Percentiles rank a stretch among this genome's conserved stretches.
These are phyloP conservation scores for Steinernema feltiae DNA, from an alignment of 1,140 invertebrate genomes.

Conservation along the genomic window DNA sequence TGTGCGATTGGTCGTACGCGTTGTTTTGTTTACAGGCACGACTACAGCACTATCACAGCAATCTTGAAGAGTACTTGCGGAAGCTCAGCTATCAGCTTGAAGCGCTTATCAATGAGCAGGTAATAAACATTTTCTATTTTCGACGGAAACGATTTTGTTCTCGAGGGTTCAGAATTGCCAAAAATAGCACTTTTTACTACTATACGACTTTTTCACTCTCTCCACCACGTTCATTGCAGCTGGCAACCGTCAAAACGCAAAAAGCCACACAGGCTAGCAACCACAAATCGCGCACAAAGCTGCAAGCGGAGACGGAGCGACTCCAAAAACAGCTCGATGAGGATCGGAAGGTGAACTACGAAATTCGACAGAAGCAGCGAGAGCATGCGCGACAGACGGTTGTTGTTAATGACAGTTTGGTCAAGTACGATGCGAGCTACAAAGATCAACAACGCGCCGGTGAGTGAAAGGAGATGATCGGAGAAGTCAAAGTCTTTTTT, in stretches of 20 bases:
- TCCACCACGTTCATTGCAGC: neutral
- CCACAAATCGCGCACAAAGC: neutral
- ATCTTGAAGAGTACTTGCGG: neutral
- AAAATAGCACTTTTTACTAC: neutral
- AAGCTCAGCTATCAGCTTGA: constrained; percentile 12
- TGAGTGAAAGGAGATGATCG: too few species aligned
- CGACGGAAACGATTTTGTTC: neutral
- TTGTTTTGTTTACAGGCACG: constrained; percentile 15
- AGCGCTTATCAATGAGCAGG: constrained; percentile 13
- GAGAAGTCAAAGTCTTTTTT: too few species aligned
- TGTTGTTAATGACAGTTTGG: neutral
- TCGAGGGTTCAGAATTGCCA: neutral
- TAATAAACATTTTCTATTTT: neutral
- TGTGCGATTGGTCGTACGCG: neutral
- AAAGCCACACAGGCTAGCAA: neutral
- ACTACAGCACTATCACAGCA: constrained; percentile 2
- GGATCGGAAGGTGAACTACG: neutral
- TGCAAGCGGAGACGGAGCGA: neutral
- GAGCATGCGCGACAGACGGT: neutral
- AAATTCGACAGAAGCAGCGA: neutral
- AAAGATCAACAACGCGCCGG: neutral
- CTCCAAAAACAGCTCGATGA: neutral
- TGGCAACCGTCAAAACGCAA: constrained; percentile 15
- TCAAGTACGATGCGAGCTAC: neutral
- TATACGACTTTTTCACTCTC: neutral